Conservation (phyloP, 2,797 vertebrate genomes). For the Spea hammondii region DNA sequence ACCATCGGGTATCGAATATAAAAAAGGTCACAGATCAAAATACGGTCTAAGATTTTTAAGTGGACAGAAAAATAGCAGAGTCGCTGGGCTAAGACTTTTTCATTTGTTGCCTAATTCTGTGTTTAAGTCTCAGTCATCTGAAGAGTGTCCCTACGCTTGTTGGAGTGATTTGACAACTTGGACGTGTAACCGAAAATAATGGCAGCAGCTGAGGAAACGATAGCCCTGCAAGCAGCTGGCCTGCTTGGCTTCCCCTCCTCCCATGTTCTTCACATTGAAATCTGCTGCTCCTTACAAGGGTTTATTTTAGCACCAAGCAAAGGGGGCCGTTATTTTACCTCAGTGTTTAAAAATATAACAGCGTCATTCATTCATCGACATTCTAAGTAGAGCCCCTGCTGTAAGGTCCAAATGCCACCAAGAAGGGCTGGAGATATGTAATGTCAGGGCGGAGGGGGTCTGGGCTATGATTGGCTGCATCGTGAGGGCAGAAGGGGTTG, state of each 20-base stretch:
- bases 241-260: conserved; percentile 39
- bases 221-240: conserved; percentile 47
- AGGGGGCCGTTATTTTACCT: conserved; percentile 32
- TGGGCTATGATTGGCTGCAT: too few relatives aligned
- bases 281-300: conserved; percentile 49
- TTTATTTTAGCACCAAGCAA: conserved; percentile 45
- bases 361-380: conserved; percentile 38
- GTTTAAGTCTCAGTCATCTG: conserved; percentile 19
- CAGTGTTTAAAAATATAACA: conserved; percentile 51
- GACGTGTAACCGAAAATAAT: conserved; percentile 49
- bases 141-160: conserved; percentile 25
- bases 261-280: conserved; percentile 37
- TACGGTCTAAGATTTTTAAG: conserved; percentile 13
- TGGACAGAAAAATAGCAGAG: conserved; percentile 26
- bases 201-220: conserved; percentile 52
- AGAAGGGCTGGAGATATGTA: conserved; percentile 3
- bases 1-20: conserved; percentile 3
- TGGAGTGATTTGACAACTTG: conserved; percentile 48
- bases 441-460: background rate
- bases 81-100: conserved; percentile 5
- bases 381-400: conserved; percentile 22
- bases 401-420: conserved; percentile 16
- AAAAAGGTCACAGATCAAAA: conserved; percentile 38
- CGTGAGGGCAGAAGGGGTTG: background rate
- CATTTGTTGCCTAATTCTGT: conserved; percentile 36